phyloP scores from a whole-genome alignment of 1,140 invertebrate genomes.

The Drosophila kurseongensis region DNA sequence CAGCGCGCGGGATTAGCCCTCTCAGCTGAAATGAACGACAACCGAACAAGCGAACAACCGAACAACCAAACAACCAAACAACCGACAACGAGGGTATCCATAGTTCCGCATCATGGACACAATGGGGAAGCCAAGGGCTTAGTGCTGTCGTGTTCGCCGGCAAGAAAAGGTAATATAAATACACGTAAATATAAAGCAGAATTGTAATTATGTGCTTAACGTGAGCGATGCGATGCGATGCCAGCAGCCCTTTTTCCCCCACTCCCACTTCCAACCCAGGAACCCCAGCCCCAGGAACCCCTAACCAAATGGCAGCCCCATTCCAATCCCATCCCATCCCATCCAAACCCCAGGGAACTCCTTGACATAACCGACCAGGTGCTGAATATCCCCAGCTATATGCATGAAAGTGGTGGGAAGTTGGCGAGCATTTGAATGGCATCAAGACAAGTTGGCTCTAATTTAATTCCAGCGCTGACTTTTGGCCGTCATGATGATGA shows the following conservation, averaged over 20 bases:
- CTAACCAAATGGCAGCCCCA: not conserved
- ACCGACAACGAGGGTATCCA: conserved; percentile 24
- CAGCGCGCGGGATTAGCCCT: conserved; percentile 10
- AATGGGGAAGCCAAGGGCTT: conserved; percentile 4
- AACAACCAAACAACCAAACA: conserved; percentile 3
- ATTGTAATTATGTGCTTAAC: conserved; percentile 82
- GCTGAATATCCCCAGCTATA: conserved; percentile 24
- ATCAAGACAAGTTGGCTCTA: conserved; percentile 72
- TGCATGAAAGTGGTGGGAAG: conserved; percentile 2
- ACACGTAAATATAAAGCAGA: conserved; percentile 80
- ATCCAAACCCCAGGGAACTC: conserved; percentile 1
- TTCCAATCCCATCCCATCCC: not conserved
- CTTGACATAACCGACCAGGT: conserved; percentile 30
- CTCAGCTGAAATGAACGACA: conserved; percentile 1
- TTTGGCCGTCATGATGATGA: conserved; percentile 28
- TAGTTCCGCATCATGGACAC: conserved; percentile 27
- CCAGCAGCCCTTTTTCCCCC: conserved; percentile 13
- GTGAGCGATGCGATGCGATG: conserved; percentile 63
- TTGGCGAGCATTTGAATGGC: conserved; percentile 46
- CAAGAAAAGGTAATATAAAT: conserved; percentile 79
- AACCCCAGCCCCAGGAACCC: conserved; percentile 1
- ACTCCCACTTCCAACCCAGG: not conserved
- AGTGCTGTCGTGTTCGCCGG: conserved; percentile 17
- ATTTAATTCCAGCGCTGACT: conserved; percentile 68
- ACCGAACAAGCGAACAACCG: conserved; percentile 2